Base-by-base conservation (phyloP, 2,797 vertebrate genomes). In the Pteropus rufus region DNA sequence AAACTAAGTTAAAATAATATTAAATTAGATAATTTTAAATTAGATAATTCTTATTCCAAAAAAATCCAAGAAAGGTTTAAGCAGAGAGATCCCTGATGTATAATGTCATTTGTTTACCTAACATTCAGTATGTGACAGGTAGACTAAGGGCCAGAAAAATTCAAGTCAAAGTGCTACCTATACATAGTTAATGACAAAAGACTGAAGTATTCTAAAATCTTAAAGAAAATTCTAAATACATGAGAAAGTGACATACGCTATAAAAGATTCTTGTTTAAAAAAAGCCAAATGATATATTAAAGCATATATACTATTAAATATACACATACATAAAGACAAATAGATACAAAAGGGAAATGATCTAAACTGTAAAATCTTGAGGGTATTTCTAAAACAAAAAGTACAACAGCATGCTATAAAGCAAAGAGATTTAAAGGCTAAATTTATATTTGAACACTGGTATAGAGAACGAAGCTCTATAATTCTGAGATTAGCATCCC, bases 321-420 rank as follows among this genome's bases (percentile, higher is more conserved):
- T 23, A 70, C 21, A 86, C 41, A 92, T 73, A 81, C 52, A 79
- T 52, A 87, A 75, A 83, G 14, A 86, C 34, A 15, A 72, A 84
- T 36, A n/a, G 65, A 49, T 79, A 86, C 64, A 39, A 97, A 96
- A 46, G 31, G 31, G 34, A 34, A 86, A 56, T 72, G 64, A 44
- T 64, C 82, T 75, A 70, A 69, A 70, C 29, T 84, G 24, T 82
- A 65, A 96, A 96, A 86, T 54, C 95, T 81, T 34, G 21, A 21
- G 54, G 39, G 34, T 84, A 64, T 79, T 93, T 96, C 67, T 73
- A 94, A 94, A 93, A 90, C n/a, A 93, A 67, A 88, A 93, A 90
- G 81, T 75, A 69, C 73, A 95, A 65, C 36, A 91, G 73, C 56
- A 92, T 77, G n/a, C 52, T 84, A 84, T 65, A 92, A 73, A 87